A percentile compares a stretch with the other conserved stretches of the same genome.
phyloP scores from a whole-genome alignment of 1,140 invertebrate genomes.

The Brachystomella parvula region DNA sequence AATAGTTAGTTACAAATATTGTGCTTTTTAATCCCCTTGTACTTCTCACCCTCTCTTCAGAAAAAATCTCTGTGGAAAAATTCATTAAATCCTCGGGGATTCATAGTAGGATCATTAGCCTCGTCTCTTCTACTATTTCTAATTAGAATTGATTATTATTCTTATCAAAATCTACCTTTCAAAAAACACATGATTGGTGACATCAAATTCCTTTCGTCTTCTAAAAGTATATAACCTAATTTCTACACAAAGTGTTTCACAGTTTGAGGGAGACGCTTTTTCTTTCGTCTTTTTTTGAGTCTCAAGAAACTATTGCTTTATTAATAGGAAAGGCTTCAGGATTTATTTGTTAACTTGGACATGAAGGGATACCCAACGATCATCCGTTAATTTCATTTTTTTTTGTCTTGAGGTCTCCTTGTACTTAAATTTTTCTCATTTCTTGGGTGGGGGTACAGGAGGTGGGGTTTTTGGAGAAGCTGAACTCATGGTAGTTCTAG shows the following conservation, averaged over 20 bases:
- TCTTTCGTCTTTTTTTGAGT: neutral
- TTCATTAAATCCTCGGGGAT: neutral
- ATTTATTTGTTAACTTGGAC: neutral
- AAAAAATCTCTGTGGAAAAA: neutral
- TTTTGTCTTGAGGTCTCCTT: neutral
- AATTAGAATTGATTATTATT: neutral
- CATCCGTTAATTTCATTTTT: neutral
- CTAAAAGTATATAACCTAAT: neutral
- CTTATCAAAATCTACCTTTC: neutral
- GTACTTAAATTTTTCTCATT: neutral
- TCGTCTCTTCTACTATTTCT: too few species aligned
- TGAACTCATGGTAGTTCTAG: neutral
- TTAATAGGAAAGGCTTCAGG: slow-evolving; percentile 7
- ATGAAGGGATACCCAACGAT: neutral
- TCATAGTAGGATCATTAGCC: neutral
- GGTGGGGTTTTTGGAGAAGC: too few species aligned
- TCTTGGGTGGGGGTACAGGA: too few species aligned
- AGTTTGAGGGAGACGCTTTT: too few species aligned
- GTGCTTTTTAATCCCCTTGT: neutral
- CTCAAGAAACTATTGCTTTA: slow-evolving; percentile 5
- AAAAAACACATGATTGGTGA: neutral
- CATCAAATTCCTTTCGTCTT: neutral
- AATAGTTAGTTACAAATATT: neutral
- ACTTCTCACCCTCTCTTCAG: neutral
- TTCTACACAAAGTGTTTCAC: too few species aligned